Percentiles rank a stretch among this genome's conserved stretches.
Conservation (phyloP, 2,888 invertebrate species). For the Leptinotarsa peninsularis region DNA sequence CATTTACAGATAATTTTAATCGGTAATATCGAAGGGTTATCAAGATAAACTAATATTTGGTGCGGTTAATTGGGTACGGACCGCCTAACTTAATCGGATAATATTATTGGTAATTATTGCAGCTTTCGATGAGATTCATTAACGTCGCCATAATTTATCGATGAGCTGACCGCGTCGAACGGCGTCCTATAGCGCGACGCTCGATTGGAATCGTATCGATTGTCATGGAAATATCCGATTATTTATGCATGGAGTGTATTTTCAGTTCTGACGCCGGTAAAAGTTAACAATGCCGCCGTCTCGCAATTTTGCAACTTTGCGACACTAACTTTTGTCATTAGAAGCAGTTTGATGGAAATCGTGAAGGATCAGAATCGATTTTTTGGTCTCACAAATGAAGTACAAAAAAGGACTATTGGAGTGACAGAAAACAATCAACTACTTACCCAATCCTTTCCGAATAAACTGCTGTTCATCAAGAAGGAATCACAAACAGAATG, state of each 20-base stretch:
- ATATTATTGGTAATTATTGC: background rate
- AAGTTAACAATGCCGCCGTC: background rate
- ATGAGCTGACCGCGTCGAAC: background rate
- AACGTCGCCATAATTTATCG: conserved; percentile 1
- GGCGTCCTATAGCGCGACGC: background rate
- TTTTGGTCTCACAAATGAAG: background rate
- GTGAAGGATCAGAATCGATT: background rate
- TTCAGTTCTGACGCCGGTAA: background rate
- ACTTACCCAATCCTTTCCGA: too few relatives aligned
- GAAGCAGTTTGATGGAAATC: background rate
- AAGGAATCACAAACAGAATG: too few relatives aligned
- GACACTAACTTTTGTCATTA: background rate
- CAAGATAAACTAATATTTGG: background rate
- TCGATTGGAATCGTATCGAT: conserved; percentile 2
- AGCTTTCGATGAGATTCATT: conserved; percentile 1
- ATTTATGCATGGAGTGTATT: conserved; percentile 9
- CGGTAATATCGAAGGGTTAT: conserved; percentile 6
- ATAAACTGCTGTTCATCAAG: too few relatives aligned
- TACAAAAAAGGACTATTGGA: background rate
- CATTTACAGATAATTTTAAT: background rate
- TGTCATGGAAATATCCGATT: background rate
- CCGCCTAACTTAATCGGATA: background rate
- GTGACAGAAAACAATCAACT: too few relatives aligned
- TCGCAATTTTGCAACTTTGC: background rate
- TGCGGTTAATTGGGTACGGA: background rate